Evolutionary conservation across 92 coral and sea anemone genomes (phyloP).

Genomic region (Metridium senile): DNA sequence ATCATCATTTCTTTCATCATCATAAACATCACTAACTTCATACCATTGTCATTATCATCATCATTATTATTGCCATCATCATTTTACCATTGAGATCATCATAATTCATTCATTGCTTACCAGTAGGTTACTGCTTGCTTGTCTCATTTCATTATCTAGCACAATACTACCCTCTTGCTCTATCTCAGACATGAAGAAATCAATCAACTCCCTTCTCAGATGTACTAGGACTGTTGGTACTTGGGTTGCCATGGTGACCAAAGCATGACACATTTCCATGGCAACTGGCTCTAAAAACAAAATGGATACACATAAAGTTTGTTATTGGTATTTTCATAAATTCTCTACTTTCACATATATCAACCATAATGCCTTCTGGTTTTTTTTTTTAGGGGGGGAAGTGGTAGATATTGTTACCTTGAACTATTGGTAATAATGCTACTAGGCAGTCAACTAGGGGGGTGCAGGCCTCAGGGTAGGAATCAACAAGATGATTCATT

Average conservation of each 20-base stretch:
- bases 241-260: slow-evolving; percentile 95
- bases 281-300: slow-evolving; percentile 63
- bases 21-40: too few species aligned
- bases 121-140: slow-evolving; percentile 9
- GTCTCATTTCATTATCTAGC: slow-evolving; percentile 17
- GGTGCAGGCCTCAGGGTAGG: slow-evolving; percentile 58
- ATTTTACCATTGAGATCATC: too few species aligned
- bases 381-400: too few species aligned
- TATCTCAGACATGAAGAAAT: slow-evolving; percentile 57
- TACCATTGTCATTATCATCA: not conserved
- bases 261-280: slow-evolving; percentile 80
- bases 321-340: not conserved
- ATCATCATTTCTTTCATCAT: not conserved
- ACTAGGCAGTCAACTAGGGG: slow-evolving; percentile 70
- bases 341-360: too few species aligned
- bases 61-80: not conserved
- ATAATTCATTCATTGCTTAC: slow-evolving; percentile 17
- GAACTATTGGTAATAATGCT: slow-evolving; percentile 67
- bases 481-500: slow-evolving; percentile 76
- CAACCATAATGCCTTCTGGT: too few species aligned
- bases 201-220: slow-evolving; percentile 61
- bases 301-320: not conserved
- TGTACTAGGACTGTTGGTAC: slow-evolving; percentile 71
- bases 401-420: too few species aligned
- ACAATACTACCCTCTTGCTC: slow-evolving; percentile 17